Base-by-base conservation (phyloP, 2,888 invertebrate species). In the Stenodema calcarata region DNA sequence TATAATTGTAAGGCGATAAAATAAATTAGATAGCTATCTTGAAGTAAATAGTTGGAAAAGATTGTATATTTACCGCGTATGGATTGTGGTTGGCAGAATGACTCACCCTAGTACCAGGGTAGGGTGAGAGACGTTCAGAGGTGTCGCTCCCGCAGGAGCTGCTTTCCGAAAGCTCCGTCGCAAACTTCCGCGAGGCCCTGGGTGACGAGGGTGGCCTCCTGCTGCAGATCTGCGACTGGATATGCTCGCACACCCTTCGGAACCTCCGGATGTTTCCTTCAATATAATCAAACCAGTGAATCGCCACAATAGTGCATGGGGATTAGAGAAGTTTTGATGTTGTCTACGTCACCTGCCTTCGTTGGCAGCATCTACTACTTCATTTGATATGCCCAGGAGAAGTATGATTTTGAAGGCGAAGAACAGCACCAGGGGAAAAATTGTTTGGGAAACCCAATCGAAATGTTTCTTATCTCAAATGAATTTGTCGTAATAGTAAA, bases 201-300 rank as follows among this genome's bases (percentile, higher is more conserved):
- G 94, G 94, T 89, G 94, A 94, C 11, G 94, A 93, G 35, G 94
- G 94, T 27, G 94, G 93, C 88, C 93, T 91, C 88, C 93, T 91
- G 76, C 92, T 92, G 89, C 93, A 92, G 75, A 96, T 95, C 89
- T 97, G 96, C 44, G 95, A 94, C 91, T 99, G 98, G 89, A 99
- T 97, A 92, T 98, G 97, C 91, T 99, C 99, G 92, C 98, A 98
- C 89, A 99, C 97, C 90, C 98, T 94, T 86, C 98, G 94, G 92
- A 99, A 99, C 88, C 99, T 94, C 86, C 98, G 94, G 89, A 98
- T 97, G 91, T 98, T 98, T 88, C 98, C 98, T 97, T 90, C 90
- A 86, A 87, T 41, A 54, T 7, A 35, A 35, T 35, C 4, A 35
- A 35, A n/a, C n/a, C n/a, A n/a, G n/a, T n/a, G n/a, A n/a, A n/a